Conservation (phyloP, 2,888 invertebrate species). For the Bruchidius siliquastri region DNA sequence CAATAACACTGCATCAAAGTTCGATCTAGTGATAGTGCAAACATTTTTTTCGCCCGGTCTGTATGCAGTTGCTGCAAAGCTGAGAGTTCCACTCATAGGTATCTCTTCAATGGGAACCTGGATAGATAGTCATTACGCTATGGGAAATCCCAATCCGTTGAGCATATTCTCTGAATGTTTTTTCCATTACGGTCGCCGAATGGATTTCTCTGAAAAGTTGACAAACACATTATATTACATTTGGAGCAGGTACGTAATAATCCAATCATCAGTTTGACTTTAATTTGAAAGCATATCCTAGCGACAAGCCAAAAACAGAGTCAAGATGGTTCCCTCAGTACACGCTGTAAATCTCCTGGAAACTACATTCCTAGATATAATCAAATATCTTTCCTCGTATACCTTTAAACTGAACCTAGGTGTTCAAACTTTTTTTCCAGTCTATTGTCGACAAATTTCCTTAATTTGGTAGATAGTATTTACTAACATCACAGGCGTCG, state of each 20-base stretch:
- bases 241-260: constrained; percentile 15
- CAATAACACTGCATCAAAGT: constrained; percentile 23
- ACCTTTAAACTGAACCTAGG: no score
- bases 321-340: no score
- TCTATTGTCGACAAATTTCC: no score
- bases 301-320: no score
- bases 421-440: no score
- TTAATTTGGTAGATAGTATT: no score
- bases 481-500: no score
- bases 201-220: constrained; percentile 44
- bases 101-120: constrained; percentile 33
- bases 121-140: constrained; percentile 27
- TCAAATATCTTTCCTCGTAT: no score
- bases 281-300: no score
- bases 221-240: constrained; percentile 31
- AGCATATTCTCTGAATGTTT: constrained; percentile 33
- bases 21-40: constrained; percentile 33
- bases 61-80: constrained; percentile 27
- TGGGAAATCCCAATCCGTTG: constrained; percentile 31
- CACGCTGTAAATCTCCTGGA: no score
- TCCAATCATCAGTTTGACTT: no score
- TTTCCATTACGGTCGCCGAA: constrained; percentile 27
- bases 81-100: constrained; percentile 28
- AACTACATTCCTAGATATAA: no score
- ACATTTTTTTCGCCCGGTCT: constrained; percentile 29